Base-by-base conservation (phyloP, 2,797 vertebrate species). In the Tarsius wallacei region DNA sequence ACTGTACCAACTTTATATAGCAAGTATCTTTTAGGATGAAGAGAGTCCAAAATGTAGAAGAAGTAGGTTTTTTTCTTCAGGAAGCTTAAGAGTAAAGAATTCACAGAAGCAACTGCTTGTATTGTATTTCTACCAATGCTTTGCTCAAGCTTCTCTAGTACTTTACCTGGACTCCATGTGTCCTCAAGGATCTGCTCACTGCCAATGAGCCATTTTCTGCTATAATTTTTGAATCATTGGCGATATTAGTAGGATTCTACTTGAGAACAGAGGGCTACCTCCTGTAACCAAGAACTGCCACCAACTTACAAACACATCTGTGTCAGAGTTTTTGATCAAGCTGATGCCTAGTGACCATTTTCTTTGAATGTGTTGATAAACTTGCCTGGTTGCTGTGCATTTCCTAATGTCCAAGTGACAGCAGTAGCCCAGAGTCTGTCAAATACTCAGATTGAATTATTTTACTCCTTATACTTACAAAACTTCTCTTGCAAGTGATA, bases 391-490 rank as follows among this genome's bases (percentile, higher is more conserved):
- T 96, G n/a, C 55, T 93, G 3, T 78, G 90, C 77, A 93, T 31
- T 95, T 88, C 14, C 63, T 90, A 86, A 26, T 42, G 22, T 74
- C 68, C 86, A 90, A 93, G 19, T 51, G 33, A 74, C n/a, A 85
- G 15, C 63, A 66, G 33, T 68, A 66, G n/a, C 26, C 66, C 51
- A 51, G 61, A 90, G 53, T 85, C 11, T 85, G 51, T n/a, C 57
- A 47, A 90, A 57, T 85, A 88, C 19, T 88, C 49, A 81, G 19
- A 83, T 10, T 55, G 28, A 90, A 61, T 77, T 89, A 66, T 91
- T 93, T 91, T 91, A n/a, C 71, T 90, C 66, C 21, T 63, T 91
- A 70, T 28, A 91, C 86, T 80, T 57, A 70, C 13, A 91, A 91
- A 82, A 61, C 14, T 74, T 87, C 28, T 81, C n/a, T 80, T 84